phyloP scores from a whole-genome alignment of 1,140 invertebrate genomes.

The Drosophila paulistorum region DNA sequence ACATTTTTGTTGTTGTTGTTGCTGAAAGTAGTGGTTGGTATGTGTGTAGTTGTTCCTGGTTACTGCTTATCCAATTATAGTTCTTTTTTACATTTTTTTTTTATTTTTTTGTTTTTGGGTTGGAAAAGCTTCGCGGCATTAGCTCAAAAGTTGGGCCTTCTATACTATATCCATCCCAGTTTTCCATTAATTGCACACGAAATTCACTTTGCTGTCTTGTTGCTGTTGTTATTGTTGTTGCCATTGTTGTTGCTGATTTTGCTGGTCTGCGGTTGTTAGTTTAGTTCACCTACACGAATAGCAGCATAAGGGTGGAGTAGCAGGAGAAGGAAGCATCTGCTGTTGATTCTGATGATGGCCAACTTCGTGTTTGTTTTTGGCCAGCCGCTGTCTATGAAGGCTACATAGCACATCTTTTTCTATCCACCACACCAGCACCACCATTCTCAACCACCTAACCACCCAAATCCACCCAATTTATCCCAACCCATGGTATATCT shows the following conservation, averaged over 20 bases:
- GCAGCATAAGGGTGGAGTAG: too few relatives aligned
- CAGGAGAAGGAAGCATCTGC: slow-evolving; percentile 10
- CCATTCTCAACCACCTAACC: background rate
- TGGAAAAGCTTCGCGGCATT: slow-evolving; percentile 40
- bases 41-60: background rate
- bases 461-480: background rate
- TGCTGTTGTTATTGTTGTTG: slow-evolving; percentile 33
- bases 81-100: too few relatives aligned
- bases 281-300: slow-evolving; percentile 9
- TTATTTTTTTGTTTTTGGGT: slow-evolving; percentile 6
- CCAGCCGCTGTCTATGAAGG: slow-evolving; percentile 39
- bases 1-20: slow-evolving; percentile 26
- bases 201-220: slow-evolving; percentile 51
- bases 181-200: slow-evolving; percentile 58
- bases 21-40: slow-evolving; percentile 13
- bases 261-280: slow-evolving; percentile 39
- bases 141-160: slow-evolving; percentile 58
- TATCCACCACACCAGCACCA: background rate
- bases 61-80: slow-evolving; percentile 58
- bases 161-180: background rate
- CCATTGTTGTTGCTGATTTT: slow-evolving; percentile 17
- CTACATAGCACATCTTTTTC: background rate
- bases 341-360: slow-evolving; percentile 61
- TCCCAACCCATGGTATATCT: background rate
- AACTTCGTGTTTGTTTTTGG: slow-evolving; percentile 59